phyloP scores from a whole-genome alignment of 2,797 vertebrate species.

The Centropyge bicolor region DNA sequence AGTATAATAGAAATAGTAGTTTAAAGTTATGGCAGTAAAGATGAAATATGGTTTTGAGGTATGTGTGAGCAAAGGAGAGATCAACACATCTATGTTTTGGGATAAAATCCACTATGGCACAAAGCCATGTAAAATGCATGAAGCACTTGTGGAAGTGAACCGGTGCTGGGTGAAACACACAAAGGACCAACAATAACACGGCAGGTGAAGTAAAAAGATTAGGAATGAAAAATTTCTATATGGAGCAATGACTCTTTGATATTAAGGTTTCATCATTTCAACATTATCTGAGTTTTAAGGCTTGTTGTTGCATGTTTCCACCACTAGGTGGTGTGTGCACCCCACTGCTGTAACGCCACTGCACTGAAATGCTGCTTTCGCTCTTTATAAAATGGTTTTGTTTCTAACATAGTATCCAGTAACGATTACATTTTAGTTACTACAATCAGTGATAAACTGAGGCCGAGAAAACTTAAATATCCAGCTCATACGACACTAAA shows the following conservation, averaged over 20 bases:
- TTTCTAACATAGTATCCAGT: neutral
- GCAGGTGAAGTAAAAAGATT: neutral
- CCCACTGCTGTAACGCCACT: constrained; percentile 19
- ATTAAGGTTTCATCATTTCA: constrained; percentile 28
- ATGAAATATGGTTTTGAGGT: neutral
- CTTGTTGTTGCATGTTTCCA: constrained; percentile 44
- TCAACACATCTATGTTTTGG: neutral
- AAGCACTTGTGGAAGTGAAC: neutral
- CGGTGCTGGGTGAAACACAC: neutral
- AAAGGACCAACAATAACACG: neutral
- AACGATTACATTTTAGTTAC: neutral
- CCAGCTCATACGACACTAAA: neutral
- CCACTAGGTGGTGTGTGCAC: constrained; percentile 61
- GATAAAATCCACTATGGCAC: constrained; percentile 21
- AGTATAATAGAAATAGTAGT: neutral
- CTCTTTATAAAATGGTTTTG: neutral
- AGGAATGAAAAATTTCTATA: neutral
- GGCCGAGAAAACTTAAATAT: constrained; percentile 10
- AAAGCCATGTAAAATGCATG: constrained; percentile 23
- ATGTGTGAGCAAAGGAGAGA: neutral
- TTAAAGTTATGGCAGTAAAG: neutral
- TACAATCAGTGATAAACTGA: neutral
- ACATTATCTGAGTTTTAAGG: neutral
- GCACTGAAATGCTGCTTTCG: constrained; percentile 15
- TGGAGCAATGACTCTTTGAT: constrained; percentile 23